Conservation (phyloP, 2,888 invertebrate species). For the Tanaodytes sp. region DNA sequence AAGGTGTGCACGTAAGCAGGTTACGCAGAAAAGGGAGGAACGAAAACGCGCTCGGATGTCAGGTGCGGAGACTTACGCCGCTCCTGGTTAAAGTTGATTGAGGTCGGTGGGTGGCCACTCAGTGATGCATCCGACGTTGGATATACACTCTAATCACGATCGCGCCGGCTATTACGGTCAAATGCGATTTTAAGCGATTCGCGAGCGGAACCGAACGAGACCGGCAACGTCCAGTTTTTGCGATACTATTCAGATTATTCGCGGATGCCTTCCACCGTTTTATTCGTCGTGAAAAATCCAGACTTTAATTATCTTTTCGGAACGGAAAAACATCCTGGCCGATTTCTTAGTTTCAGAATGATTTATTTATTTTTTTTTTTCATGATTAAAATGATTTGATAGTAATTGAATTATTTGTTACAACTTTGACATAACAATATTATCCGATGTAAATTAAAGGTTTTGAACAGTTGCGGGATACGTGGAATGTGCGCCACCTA, state of each 20-base stretch:
- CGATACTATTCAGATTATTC: constrained; percentile 26
- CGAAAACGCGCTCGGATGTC: constrained; percentile 22
- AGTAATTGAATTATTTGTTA: constrained; percentile 20
- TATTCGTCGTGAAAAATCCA: constrained; percentile 31
- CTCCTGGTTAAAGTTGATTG: constrained; percentile 62
- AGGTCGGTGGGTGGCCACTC: constrained; percentile 69
- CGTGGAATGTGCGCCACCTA: too few relatives aligned
- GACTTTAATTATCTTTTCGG: constrained; percentile 22
- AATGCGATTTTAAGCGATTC: constrained; percentile 67
- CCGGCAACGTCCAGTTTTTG: constrained; percentile 31
- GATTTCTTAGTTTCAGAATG: too few relatives aligned
- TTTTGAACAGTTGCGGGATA: too few relatives aligned
- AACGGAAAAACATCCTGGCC: constrained; percentile 4
- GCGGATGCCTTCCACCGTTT: constrained; percentile 26
- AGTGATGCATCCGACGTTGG: constrained; percentile 59
- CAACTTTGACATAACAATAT: constrained; percentile 34
- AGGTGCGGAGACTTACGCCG: constrained; percentile 47
- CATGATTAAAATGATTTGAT: constrained; percentile 12
- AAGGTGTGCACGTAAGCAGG: constrained; percentile 18
- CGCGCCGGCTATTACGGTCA: constrained; percentile 67
- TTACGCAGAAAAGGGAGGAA: constrained; percentile 27
- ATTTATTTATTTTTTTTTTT: neutral
- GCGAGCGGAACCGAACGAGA: constrained; percentile 23
- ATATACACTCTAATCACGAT: constrained; percentile 69
- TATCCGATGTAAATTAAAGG: too few relatives aligned